These are phyloP conservation scores for Carettochelys insculpta DNA, from an alignment of 2,113 vertebrate genomes.

Conservation along the genomic window DNA sequence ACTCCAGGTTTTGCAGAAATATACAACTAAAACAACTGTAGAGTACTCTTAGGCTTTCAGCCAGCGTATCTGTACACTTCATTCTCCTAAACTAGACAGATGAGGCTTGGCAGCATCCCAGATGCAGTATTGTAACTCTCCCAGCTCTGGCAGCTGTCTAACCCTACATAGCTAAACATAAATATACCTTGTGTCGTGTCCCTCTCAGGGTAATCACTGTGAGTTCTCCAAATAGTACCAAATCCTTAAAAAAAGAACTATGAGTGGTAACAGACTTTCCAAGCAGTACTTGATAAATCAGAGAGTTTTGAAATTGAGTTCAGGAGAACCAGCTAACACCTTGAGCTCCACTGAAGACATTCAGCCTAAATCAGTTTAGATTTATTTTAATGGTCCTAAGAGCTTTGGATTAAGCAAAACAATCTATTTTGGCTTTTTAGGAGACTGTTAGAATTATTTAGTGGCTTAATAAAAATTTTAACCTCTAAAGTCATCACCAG, in stretches of 20 bases:
- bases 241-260: not conserved
- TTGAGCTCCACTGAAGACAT: not conserved
- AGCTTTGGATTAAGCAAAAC: not conserved
- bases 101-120: not conserved
- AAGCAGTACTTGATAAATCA: not conserved
- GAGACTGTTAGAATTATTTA: not conserved
- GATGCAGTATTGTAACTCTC: not conserved
- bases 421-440: not conserved
- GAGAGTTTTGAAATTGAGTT: not conserved
- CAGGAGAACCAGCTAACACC: not conserved
- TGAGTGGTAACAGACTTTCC: not conserved
- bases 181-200: not conserved
- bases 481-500: not conserved
- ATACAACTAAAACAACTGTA: not conserved
- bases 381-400: not conserved
- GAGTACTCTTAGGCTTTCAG: not conserved
- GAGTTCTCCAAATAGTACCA: not conserved
- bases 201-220: accelerated
- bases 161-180: not conserved
- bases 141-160: not conserved
- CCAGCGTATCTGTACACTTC: not conserved
- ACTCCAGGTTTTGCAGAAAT: not conserved
- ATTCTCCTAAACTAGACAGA: not conserved
- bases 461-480: not conserved
- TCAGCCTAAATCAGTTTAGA: not conserved